Conservation (phyloP, 2,797 vertebrate genomes). For the Cuculus canorus region DNA sequence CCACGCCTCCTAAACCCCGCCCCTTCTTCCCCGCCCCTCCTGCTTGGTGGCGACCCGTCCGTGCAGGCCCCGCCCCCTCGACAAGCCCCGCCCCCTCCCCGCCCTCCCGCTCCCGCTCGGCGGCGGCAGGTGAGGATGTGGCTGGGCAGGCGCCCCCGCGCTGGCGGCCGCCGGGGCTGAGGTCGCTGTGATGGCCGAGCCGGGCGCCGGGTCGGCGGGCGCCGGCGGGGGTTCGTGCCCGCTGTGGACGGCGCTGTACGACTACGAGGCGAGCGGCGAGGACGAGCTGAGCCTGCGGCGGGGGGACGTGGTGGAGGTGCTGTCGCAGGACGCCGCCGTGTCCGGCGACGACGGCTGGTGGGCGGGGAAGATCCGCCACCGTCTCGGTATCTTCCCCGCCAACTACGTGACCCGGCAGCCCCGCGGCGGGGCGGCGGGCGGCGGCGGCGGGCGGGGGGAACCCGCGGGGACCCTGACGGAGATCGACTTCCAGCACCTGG, state of each 20-base stretch:
- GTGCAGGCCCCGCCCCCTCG: background rate
- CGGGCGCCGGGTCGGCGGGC: constrained; percentile 22
- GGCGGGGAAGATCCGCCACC: constrained; percentile 91
- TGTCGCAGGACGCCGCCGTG: constrained; percentile 92
- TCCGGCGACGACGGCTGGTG: constrained; percentile 97
- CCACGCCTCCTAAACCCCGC: too few species aligned
- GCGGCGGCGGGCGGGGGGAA: constrained; percentile 59
- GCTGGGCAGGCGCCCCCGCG: background rate
- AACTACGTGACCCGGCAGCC: constrained; percentile 86
- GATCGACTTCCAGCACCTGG: constrained; percentile 87
- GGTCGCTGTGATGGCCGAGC: constrained; percentile 57
- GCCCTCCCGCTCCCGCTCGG: background rate
- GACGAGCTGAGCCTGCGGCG: constrained; percentile 93
- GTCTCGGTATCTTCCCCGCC: constrained; percentile 88
- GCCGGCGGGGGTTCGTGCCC: constrained; percentile 10
- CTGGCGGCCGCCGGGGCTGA: background rate
- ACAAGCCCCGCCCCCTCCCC: background rate
- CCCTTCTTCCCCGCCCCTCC: background rate
- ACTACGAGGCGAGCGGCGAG: constrained; percentile 92
- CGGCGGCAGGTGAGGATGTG: background rate
- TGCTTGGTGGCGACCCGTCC: background rate
- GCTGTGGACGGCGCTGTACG: constrained; percentile 94
- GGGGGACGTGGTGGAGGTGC: constrained; percentile 91
- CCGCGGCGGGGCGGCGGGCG: constrained; percentile 53
- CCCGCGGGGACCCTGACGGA: constrained; percentile 80